Base-by-base conservation (phyloP, 2,888 invertebrate genomes). In the Dendrolimus pini region DNA sequence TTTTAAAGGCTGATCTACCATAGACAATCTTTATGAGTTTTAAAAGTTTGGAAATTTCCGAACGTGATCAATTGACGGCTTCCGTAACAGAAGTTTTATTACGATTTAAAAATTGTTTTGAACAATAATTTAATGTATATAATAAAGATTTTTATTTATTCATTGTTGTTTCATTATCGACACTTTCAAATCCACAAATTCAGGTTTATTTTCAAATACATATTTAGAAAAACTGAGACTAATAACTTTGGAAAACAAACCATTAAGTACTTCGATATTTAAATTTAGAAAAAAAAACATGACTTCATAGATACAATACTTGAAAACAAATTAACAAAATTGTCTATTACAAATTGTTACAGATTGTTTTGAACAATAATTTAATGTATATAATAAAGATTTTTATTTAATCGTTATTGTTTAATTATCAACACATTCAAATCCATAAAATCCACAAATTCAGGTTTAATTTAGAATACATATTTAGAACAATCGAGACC, bases 301-400 rank as follows among this genome's bases (percentile, higher is more conserved):
- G 6, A 30, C 18, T 18, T 30, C 30, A 30, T 30, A 30, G 6
- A 30, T 30, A 30, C 3, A 30, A 30, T 30, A 30, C 30, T 30
- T 30, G 30, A 30, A 30, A 30, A 30, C 6, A 3, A 30, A 6
- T 30, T 30, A 30, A 18, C 14, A 14, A 14, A 14, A 14, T 14
- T 14, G 1, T 14, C 14, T 14, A 14, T 77, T 78, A 78, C 70
- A 74, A 77, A 76, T 80, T 85, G 81, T 77, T 78, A 78, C 70
- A 74, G 77, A 76, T 80, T 85, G 81, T 85, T 83, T 82, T 79
- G 80, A 81, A 81, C 78, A 79, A 80, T 87, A 84, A 87, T 87
- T 84, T 85, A 89, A 87, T 88, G 87, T 88, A 86, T 86, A 86
- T 85, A 89, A 87, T 89, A 89, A 87, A 89, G 81, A 82, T 82